Evolutionary conservation across 2,797 vertebrate genomes (phyloP), one percentile per base, ranked within the genome.

Genomic region (Nyctalus aviator): DNA sequence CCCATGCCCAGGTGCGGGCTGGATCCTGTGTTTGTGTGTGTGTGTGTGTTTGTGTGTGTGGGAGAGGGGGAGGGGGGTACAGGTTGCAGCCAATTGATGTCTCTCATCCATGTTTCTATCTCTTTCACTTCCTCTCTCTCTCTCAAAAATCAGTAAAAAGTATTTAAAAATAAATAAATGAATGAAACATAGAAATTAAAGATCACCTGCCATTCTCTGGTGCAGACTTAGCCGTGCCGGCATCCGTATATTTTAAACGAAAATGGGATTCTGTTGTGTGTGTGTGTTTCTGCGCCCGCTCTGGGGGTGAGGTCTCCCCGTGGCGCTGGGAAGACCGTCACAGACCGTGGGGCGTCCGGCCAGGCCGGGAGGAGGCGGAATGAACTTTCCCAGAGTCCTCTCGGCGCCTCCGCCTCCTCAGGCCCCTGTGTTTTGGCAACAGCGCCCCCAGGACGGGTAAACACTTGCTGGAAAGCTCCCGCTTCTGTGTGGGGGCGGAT

Each of bases 401-500:
- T 84, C 71, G 20, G 8, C 59, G 64, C 30, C 88, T 46, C 30
- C 18, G 10, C 64, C 87, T 83, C 89, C 75, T 92, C 71, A 27
- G 90, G 1, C 30, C 41, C 62, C 59, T 21, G 8, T 79, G 79
- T 81, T 84, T 92, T 92, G 91, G 66, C 75, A 93, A 83, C 69
- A 41, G 64, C 32, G 8, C 6, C 3, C 15, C 83, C 46, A 8
- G 57, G 75, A 37, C 66, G 35, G 73, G n/a, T 48, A 90, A 93
- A 81, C 92, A 50, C 77, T 55, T n/a, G 37, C 41, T 71, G 32
- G 44, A 44, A 44, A 44, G 57, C 35, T 71, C 32, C 37, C n/a
- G 12, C n/a, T 53, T 85, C 79, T 13, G 20, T n/a, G 77, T 7
- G 48, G 79, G 20, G 21, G 71, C 14, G 15, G 32, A 50, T 20